Base-by-base conservation (phyloP, 2,888 invertebrate genomes). In the Ornithoptera alexandrae region DNA sequence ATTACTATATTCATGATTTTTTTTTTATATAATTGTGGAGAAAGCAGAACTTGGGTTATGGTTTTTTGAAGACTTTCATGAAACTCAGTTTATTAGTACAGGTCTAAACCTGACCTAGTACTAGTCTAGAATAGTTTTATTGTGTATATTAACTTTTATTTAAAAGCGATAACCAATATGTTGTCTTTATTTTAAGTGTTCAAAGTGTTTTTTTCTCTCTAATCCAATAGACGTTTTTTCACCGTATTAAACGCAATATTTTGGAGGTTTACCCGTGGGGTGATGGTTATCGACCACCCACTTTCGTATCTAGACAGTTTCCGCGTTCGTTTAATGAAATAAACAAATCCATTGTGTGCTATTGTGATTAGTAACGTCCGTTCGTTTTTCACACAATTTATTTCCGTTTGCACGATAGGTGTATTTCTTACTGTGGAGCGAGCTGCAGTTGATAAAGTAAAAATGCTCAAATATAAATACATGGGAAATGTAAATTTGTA, bases 311-410 rank as follows among this genome's bases (percentile, higher is more conserved):
- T 74, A 79, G 83, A 84, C 82, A 81, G 83, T 86, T 87, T 88
- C 88, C 85, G 82, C 81, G 83, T 85, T 83, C 80, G 74, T 78
- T 80, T 78, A 77, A 81, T 81, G 86, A 88, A 88, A 90, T 89
- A 92, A 92, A 92, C 91, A 90, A 85, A 87, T 83, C 76, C 81
- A 86, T 86, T 90, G 92, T 92, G 77, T 90, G 79, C 82, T 84
- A 84, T 89, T 87, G 90, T 90, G 84, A 90, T 92, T 92, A 91
- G 88, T 80, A 72, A 81, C 80, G 83, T 83, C 80, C 87, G 89
- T 88, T 88, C 85, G 85, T 84, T 77, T 78, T 83, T 83, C 79
- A 68, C 72, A 81, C 81, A 83, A 80, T 84, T 83, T 85, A 85
- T 86, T 86, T 89, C 88, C 90, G 88, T 79, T 82, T 74, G 70